phyloP scores from a whole-genome alignment of 2,797 vertebrate genomes.

The Silurus aristotelis region DNA sequence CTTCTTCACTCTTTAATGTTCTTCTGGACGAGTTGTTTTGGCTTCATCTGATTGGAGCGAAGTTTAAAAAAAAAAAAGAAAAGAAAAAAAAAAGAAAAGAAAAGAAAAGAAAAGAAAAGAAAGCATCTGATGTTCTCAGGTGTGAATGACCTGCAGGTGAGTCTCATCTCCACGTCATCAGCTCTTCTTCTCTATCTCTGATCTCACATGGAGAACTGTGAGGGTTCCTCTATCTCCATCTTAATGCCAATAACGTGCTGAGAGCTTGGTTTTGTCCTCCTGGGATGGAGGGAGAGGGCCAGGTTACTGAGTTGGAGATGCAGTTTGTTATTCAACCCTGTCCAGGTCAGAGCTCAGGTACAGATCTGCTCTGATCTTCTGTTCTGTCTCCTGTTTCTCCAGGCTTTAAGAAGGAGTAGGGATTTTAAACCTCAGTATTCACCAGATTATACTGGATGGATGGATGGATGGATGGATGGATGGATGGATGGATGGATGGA shows the following conservation, averaged over 20 bases:
- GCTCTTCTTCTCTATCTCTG: not conserved
- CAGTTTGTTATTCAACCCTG: slow-evolving; percentile 54
- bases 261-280: not conserved
- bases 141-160: slow-evolving; percentile 31
- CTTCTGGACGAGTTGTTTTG: no score
- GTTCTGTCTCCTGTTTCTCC: not conserved
- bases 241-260: not conserved
- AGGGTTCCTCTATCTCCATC: not conserved
- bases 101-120: no score
- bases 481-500: no score
- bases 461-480: no score
- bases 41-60: no score
- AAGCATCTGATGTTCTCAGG: not conserved
- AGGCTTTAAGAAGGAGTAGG: no score
- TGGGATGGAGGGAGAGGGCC: slow-evolving; percentile 46
- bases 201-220: not conserved
- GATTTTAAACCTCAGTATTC: not conserved
- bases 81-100: no score
- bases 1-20: not conserved
- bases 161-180: not conserved
- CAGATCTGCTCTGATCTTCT: not conserved
- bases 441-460: not conserved
- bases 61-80: no score
- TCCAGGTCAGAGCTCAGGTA: slow-evolving; percentile 49
- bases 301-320: slow-evolving; percentile 51